Conservation (phyloP, 2,888 invertebrate genomes). For the Agonopterix heracliana region DNA sequence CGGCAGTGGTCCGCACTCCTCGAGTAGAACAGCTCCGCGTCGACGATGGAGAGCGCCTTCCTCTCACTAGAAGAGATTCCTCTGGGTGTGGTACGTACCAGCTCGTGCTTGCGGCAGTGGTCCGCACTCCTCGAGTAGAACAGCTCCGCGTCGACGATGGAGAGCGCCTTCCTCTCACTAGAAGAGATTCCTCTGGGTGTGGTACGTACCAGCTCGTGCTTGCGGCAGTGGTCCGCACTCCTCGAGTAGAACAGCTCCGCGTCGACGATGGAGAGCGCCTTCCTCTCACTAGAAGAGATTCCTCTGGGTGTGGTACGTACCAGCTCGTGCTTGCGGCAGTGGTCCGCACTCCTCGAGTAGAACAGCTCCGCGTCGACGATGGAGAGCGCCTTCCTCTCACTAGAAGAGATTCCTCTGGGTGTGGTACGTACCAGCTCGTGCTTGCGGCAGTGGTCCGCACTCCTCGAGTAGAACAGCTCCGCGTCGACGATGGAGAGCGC, state of each 20-base stretch:
- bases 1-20: slow-evolving; percentile 20
- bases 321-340: no score
- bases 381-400: slow-evolving; percentile 46
- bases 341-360: slow-evolving; percentile 38
- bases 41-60: slow-evolving; percentile 53
- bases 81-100: no score
- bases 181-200: no score
- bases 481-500: slow-evolving; percentile 61
- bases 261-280: slow-evolving; percentile 57
- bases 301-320: no score
- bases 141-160: slow-evolving; percentile 56
- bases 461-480: slow-evolving; percentile 49
- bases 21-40: slow-evolving; percentile 57
- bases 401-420: no score
- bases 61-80: slow-evolving; percentile 36
- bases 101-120: no score
- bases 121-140: slow-evolving; percentile 46
- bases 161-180: slow-evolving; percentile 43
- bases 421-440: no score
- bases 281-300: slow-evolving; percentile 34
- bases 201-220: no score
- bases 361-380: slow-evolving; percentile 59
- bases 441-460: slow-evolving; percentile 17
- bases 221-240: slow-evolving; percentile 18
- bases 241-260: slow-evolving; percentile 53